Evolutionary conservation across 1,140 invertebrate genomes (phyloP).

Genomic region (Atta texana): DNA sequence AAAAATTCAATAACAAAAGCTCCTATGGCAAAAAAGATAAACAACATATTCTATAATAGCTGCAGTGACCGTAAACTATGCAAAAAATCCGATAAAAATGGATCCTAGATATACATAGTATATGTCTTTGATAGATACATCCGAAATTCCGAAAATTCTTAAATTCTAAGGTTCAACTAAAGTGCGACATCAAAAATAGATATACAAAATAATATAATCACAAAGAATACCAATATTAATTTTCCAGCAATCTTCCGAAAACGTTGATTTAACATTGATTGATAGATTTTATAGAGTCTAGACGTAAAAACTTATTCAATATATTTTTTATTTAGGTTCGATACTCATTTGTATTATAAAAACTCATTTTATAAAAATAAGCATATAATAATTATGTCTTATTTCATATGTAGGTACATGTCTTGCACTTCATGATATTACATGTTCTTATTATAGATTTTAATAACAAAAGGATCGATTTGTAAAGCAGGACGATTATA

Average conservation of each 20-base stretch:
- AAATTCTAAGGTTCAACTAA: background rate
- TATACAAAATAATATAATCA: background rate
- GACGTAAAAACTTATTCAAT: background rate
- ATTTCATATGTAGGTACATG: background rate
- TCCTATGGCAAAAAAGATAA: background rate
- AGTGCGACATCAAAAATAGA: background rate
- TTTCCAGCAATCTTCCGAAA: background rate
- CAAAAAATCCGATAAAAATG: background rate
- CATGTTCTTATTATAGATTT: background rate
- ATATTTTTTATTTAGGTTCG: background rate
- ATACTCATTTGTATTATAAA: background rate
- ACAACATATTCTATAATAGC: background rate
- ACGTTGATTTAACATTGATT: background rate
- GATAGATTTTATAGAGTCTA: background rate
- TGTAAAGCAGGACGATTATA: conserved; percentile 23
- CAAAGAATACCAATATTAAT: background rate
- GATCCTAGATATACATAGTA: background rate
- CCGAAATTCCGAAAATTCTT: background rate
- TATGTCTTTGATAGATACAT: background rate
- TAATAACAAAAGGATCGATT: conserved; percentile 29
- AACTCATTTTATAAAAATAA: background rate
- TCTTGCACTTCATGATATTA: background rate
- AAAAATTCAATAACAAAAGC: background rate
- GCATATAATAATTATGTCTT: background rate
- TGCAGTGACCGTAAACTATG: background rate